Percentiles rank a stretch among this genome's conserved stretches.
These are phyloP conservation scores for Tyrophagus putrescentiae DNA, from an alignment of 1,140 invertebrate species.

Conservation along the genomic window DNA sequence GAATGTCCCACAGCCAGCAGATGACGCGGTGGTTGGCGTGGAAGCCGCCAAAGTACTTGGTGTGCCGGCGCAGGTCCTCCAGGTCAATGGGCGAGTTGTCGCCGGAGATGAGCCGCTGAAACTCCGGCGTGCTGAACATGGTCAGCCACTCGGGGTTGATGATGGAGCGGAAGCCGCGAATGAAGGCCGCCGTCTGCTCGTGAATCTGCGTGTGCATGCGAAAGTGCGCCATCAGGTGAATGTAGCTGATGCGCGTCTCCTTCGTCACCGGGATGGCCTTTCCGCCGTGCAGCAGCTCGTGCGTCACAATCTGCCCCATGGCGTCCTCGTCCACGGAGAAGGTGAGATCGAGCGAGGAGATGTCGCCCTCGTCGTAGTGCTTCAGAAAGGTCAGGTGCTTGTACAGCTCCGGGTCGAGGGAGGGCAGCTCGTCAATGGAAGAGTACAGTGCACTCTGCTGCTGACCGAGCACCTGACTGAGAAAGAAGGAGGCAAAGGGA, in stretches of 20 bases:
- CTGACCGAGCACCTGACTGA: slow-evolving; percentile 87
- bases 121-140: slow-evolving; percentile 88
- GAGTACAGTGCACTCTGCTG: slow-evolving; percentile 76
- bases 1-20: slow-evolving; percentile 95
- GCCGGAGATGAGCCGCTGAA: slow-evolving; percentile 74
- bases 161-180: slow-evolving; percentile 84
- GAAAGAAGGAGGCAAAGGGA: slow-evolving; percentile 94
- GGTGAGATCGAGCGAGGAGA: slow-evolving; percentile 79
- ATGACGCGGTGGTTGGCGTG: slow-evolving; percentile 95
- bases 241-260: slow-evolving; percentile 87
- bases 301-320: slow-evolving; percentile 73
- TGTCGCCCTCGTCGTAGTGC: slow-evolving; percentile 74
- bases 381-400: slow-evolving; percentile 91
- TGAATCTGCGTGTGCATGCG: slow-evolving; percentile 92
- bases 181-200: slow-evolving; percentile 89
- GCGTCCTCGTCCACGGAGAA: slow-evolving; percentile 94
- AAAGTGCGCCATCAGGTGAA: slow-evolving; percentile 96
- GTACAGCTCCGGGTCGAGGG: slow-evolving; percentile 87
- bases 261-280: slow-evolving; percentile 81
- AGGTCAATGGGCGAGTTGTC: slow-evolving; percentile 81
- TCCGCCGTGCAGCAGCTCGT: slow-evolving; percentile 83
- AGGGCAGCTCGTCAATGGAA: slow-evolving; percentile 91
- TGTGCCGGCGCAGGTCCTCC: slow-evolving; percentile 69
- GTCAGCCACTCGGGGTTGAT: slow-evolving; percentile 88
- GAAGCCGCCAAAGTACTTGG: slow-evolving; percentile 97